These are phyloP conservation scores for Escarpia spicata DNA, from an alignment of 2,888 invertebrate species.

Conservation along the genomic window DNA sequence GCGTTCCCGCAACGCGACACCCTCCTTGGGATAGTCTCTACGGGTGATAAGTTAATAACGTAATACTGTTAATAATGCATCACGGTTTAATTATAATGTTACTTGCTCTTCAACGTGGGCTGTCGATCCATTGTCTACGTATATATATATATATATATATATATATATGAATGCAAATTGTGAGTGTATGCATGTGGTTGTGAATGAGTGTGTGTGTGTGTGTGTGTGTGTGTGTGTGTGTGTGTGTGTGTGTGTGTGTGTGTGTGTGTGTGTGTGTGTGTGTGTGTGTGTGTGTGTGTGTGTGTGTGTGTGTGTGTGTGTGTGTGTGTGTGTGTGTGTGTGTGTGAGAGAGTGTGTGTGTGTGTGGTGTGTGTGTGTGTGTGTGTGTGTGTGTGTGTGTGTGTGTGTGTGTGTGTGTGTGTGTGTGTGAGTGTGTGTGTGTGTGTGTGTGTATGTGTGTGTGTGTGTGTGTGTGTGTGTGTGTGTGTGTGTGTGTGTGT, in stretches of 20 bases:
- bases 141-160: not conserved
- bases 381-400: not conserved
- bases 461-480: not conserved
- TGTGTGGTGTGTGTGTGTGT: not conserved
- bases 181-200: not conserved
- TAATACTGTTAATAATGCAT: not conserved
- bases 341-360: not conserved
- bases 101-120: not conserved
- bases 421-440: not conserved
- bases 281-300: not conserved
- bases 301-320: not conserved
- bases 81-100: not conserved
- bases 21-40: not conserved
- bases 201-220: not conserved
- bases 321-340: not conserved
- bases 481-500: not conserved
- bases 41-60: slow-evolving; percentile 1
- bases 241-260: not conserved
- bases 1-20: not conserved
- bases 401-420: not conserved
- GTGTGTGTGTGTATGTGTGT: not conserved
- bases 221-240: not conserved
- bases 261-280: not conserved
- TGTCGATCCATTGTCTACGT: not conserved
- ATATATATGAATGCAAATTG: not conserved